These are phyloP conservation scores for Sebastes taczanowskii DNA, from an alignment of 2,797 vertebrate genomes.

Conservation along the genomic window DNA sequence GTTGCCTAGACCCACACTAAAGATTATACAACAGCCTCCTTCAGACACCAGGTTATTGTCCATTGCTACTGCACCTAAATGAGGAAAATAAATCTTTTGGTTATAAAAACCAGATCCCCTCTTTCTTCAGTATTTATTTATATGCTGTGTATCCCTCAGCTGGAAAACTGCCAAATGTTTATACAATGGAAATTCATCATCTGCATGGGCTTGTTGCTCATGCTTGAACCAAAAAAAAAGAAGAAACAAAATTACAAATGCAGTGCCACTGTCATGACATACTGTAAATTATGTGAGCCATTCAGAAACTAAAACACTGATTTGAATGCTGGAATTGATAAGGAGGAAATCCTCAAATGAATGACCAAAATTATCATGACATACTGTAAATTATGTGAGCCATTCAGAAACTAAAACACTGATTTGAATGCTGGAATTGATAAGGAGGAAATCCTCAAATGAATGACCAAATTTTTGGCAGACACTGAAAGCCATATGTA, in stretches of 20 bases:
- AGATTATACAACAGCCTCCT: not conserved
- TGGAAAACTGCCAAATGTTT: conserved; percentile 5
- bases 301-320: not conserved
- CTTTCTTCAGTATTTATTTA: not conserved
- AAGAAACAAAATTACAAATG: not conserved
- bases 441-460: not conserved
- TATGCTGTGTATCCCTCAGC: not conserved
- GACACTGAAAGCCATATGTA: not conserved
- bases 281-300: not conserved
- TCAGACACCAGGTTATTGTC: conserved; percentile 3
- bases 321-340: not conserved
- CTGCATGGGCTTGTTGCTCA: not conserved
- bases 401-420: not conserved
- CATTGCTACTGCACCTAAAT: conserved; percentile 5
- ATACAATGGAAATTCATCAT: not conserved
- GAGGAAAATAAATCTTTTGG: not conserved
- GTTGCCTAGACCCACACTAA: not conserved
- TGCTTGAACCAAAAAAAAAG: not conserved
- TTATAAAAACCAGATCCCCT: not conserved
- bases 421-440: not conserved
- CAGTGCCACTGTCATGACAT: not conserved
- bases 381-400: not conserved
- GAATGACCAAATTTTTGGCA: not conserved
- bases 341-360: not conserved
- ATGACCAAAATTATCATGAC: not conserved